phyloP scores from a whole-genome alignment of 1,140 invertebrate species.

The Brachionus asplanchnoidis region DNA sequence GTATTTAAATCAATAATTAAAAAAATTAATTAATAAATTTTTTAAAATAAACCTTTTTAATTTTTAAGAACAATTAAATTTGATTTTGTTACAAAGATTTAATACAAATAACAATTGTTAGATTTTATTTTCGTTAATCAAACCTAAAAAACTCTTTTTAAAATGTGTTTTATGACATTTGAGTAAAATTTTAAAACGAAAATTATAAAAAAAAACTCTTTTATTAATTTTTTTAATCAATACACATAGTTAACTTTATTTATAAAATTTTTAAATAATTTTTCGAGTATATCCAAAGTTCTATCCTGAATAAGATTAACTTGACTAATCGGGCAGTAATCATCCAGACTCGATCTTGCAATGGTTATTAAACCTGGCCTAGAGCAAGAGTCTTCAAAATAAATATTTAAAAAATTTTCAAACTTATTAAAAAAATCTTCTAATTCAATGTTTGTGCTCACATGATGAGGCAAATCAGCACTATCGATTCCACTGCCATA shows the following conservation, averaged over 20 bases:
- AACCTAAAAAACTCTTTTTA: background rate
- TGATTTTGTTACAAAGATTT: no score
- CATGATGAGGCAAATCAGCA: slow-evolving; percentile 71
- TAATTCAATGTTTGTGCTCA: slow-evolving; percentile 59
- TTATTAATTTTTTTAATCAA: background rate
- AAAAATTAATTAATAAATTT: no score
- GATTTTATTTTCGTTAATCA: background rate
- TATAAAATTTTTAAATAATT: background rate
- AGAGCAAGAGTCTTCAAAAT: background rate
- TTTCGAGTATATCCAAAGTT: background rate
- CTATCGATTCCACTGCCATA: slow-evolving; percentile 81
- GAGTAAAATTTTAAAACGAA: background rate
- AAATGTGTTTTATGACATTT: slow-evolving; percentile 15
- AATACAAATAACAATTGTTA: no score
- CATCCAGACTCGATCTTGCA: slow-evolving; percentile 71
- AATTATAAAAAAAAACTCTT: background rate
- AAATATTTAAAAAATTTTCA: slow-evolving; percentile 62
- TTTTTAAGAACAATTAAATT: background rate
- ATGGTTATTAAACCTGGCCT: slow-evolving; percentile 3
- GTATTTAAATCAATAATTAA: no score
- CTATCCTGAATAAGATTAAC: slow-evolving; percentile 56
- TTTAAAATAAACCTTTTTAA: background rate
- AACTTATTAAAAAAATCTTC: slow-evolving; percentile 53
- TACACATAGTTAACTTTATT: background rate
- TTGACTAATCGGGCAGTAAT: slow-evolving; percentile 74